Conservation (phyloP, 2,888 invertebrate species). For the Drosophila acutilabella region DNA sequence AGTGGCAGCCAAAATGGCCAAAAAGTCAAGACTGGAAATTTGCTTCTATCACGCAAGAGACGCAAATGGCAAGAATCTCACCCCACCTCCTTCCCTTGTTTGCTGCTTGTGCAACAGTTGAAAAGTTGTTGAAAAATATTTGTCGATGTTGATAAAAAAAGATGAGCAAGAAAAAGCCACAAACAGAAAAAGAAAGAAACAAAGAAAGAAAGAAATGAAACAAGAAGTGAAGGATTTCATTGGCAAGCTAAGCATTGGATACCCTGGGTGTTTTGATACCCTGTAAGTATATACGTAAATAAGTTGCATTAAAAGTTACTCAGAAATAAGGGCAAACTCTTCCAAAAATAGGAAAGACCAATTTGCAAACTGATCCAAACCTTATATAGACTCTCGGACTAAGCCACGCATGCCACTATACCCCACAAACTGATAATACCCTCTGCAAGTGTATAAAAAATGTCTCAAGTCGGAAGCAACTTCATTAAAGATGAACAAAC, state of each 20-base stretch:
- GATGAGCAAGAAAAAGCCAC: conserved; percentile 29
- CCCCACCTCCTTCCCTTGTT: neutral
- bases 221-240: conserved; percentile 5
- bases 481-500: conserved; percentile 65
- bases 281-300: too few species aligned
- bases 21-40: conserved; percentile 68
- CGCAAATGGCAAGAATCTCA: conserved; percentile 60
- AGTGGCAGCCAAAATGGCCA: conserved; percentile 26
- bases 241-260: too few species aligned
- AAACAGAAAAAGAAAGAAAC: neutral
- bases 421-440: too few species aligned
- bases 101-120: conserved; percentile 65
- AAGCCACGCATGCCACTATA: too few species aligned
- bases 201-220: too few species aligned
- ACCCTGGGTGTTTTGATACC: too few species aligned
- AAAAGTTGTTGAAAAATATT: conserved; percentile 57
- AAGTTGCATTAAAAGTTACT: too few species aligned
- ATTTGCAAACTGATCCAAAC: too few species aligned
- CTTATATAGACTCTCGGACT: too few species aligned
- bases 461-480: conserved; percentile 56
- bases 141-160: conserved; percentile 49
- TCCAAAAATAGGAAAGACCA: too few species aligned
- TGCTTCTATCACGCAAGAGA: conserved; percentile 75
- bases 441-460: too few species aligned
- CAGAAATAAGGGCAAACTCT: too few species aligned